Percentiles rank a stretch among this genome's conserved stretches.
Conservation (phyloP, 2,113 vertebrate species). For the Tenrec ecaudatus region DNA sequence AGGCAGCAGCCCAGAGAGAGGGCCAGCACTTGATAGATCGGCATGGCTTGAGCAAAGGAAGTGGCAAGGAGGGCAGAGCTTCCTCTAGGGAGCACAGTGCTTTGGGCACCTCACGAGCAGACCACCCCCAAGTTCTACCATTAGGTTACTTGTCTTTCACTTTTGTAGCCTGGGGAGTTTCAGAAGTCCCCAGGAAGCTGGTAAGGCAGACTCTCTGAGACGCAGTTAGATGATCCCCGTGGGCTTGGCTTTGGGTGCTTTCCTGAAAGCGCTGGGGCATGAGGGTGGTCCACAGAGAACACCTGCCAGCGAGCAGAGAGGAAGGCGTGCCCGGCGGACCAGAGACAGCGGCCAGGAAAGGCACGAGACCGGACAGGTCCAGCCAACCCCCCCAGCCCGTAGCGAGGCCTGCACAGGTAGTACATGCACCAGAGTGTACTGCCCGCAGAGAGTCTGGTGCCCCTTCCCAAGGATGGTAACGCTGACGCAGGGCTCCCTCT, state of each 20-base stretch:
- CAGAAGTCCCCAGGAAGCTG: neutral
- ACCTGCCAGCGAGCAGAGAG: neutral
- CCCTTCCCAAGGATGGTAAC: neutral
- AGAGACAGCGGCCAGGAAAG: no score
- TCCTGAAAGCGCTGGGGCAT: neutral
- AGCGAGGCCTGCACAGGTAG: neutral
- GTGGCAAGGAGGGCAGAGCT: no score
- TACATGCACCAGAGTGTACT: no score
- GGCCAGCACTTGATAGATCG: accelerated
- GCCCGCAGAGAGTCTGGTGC: neutral
- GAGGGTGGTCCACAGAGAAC: neutral
- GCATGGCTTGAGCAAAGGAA: neutral
- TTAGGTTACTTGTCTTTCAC: neutral
- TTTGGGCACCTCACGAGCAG: neutral
- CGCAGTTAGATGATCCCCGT: neutral
- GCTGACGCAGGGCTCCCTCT: no score
- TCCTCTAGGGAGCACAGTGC: neutral
- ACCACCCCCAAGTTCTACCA: neutral
- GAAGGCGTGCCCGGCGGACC: neutral
- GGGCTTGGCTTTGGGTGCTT: neutral
- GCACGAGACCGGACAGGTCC: no score
- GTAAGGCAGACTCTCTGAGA: neutral
- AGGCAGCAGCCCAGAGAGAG: neutral
- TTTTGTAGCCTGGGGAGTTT: neutral
- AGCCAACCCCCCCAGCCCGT: neutral